A percentile compares a stretch with the other conserved stretches of the same genome.
Conservation (phyloP, 2,113 vertebrate species). For the chimpanzee (Pan troglodytes) region NHGRI_mPanTro3-v2.1_pri NC_072419.2:7938001-7938500, state of each 20-base stretch:
- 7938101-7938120: neutral
- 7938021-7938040: neutral
- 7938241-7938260: neutral
- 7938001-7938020: neutral
- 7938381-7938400: neutral
- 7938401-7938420: neutral
- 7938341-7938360: neutral
- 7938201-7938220: neutral
- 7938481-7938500: neutral
- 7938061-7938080: neutral
- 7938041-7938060: neutral
- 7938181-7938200: neutral
- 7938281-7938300: neutral
- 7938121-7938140: neutral
- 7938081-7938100: neutral
- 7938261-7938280: neutral
- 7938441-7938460: neutral
- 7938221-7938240: neutral
- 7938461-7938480: neutral
- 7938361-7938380: neutral
- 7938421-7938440: neutral
- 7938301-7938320: neutral
- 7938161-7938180: neutral
- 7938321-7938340: neutral
- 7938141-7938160: neutral